Percentiles rank a stretch among this genome's conserved stretches.
phyloP scores from a whole-genome alignment of 2,888 invertebrate species.

The Tryphoninae sp. region DNA sequence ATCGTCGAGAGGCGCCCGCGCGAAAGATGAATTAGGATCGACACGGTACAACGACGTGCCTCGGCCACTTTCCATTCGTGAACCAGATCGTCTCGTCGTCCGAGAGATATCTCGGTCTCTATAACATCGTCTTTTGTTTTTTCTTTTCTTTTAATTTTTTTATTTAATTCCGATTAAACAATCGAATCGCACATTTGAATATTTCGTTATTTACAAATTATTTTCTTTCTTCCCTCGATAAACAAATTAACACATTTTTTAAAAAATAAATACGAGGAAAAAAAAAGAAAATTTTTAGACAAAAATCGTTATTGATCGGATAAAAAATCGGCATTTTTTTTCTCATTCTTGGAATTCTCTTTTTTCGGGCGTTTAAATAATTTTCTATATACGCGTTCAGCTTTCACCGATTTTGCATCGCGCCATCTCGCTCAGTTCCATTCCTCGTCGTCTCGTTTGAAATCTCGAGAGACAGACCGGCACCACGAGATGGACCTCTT shows the following conservation, averaged over 20 bases:
- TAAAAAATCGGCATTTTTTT: neutral
- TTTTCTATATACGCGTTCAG: conserved; percentile 3
- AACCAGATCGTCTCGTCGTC: conserved; percentile 67
- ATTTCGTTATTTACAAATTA: no score
- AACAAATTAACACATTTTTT: no score
- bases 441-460: conserved; percentile 31
- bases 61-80: conserved; percentile 71
- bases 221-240: no score
- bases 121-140: neutral
- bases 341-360: conserved; percentile 23
- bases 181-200: no score
- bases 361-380: neutral
- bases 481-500: conserved; percentile 32
- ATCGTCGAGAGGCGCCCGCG: conserved; percentile 42
- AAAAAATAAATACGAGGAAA: no score
- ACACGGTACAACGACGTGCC: conserved; percentile 42
- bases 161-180: conserved; percentile 9
- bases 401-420: conserved; percentile 36
- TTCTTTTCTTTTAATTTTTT: conserved; percentile 28
- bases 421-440: conserved; percentile 30
- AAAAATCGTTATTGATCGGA: no score
- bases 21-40: conserved; percentile 68
- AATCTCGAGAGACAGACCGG: conserved; percentile 55
- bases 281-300: no score
- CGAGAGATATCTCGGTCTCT: conserved; percentile 44